Percentiles rank a stretch among this genome's conserved stretches.
phyloP scores from a whole-genome alignment of 2,797 vertebrate species.

The Squalus acanthias region DNA sequence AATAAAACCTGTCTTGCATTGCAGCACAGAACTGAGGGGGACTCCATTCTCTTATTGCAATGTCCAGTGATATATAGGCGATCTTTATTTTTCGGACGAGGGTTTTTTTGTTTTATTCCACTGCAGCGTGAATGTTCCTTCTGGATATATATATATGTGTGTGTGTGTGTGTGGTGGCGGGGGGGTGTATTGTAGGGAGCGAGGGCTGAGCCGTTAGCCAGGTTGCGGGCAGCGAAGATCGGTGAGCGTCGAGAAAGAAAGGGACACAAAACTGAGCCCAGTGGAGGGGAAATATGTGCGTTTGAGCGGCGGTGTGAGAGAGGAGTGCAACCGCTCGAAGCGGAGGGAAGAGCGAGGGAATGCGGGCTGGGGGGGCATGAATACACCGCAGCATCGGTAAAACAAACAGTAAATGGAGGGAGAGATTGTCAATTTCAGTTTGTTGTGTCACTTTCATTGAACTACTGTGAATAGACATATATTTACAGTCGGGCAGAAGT shows the following conservation, averaged over 20 bases:
- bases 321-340: background rate
- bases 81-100: background rate
- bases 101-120: background rate
- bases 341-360: background rate
- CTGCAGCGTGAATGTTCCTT: background rate
- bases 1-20: background rate
- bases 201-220: background rate
- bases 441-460: background rate
- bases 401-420: background rate
- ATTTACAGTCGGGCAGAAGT: background rate
- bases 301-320: background rate
- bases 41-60: background rate
- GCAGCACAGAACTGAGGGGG: background rate
- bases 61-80: background rate
- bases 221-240: background rate
- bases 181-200: background rate
- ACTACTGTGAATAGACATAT: background rate
- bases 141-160: background rate
- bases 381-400: background rate
- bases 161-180: background rate
- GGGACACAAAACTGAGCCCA: background rate
- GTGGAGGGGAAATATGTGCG: background rate
- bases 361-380: background rate
- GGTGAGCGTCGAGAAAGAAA: background rate
- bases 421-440: background rate